Evolutionary conservation across 1,140 invertebrate genomes (phyloP), one percentile per base, ranked within the genome.

Genomic region (Drosophila murphyi): DNA sequence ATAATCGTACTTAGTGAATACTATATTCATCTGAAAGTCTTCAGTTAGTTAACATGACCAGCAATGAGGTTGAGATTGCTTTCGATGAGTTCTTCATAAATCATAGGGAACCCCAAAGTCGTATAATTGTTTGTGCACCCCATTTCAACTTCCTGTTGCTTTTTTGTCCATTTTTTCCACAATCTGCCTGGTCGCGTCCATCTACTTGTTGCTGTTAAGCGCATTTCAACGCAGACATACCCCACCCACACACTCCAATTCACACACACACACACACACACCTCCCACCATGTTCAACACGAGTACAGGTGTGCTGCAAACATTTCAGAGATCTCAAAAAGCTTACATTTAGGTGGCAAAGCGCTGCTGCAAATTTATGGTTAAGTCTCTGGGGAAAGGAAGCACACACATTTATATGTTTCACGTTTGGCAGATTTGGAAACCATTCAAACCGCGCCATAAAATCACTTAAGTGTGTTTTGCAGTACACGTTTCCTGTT

Each of bases 401-500:
- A 37, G 35, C 35, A 56, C 6, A 47, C 51, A 60, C 34, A 60
- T 52, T 50, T 85, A 68, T 51, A 67, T 54, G 74, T 63, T 77
- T 50, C 8, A 29, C 43, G 57, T 79, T 67, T 63, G 76, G 72
- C 72, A 80, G 80, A 82, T 88, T 87, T 82, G 62, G 67, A 80
- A 87, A 63, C 71, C 83, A 87, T 87, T 87, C 88, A 76, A 87
- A 87, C 77, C 72, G 69, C 54, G 65, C 72, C 83, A 87, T 87
- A 80, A 87, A 87, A 87, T 87, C 79, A 82, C 79, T 88, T 87
- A 88, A 73, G 79, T 88, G 80, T 85, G 39, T 78, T 85, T 76
- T 80, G 63, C 69, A 57, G 59, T 65, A 86, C 50, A 73, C 69
- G 60, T 70, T 59, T 28, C 20, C 1, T 20, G 20, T 79, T 35